Conservation (phyloP, 1,140 invertebrate species). For the Rhopalosiphum padi region DNA sequence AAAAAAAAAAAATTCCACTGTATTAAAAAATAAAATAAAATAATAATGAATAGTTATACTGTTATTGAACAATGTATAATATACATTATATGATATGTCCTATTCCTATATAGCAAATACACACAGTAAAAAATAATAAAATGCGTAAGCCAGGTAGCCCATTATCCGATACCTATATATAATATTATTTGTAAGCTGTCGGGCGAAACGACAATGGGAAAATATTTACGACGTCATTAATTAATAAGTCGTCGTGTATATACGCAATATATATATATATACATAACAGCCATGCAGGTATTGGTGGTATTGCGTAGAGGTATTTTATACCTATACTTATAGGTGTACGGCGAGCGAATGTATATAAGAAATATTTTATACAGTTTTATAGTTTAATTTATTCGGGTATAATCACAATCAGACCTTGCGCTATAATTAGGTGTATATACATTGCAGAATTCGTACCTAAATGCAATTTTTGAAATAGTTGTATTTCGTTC, state of each 20-base stretch:
- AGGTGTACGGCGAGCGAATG: not conserved
- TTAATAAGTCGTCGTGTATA: not conserved
- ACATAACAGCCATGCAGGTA: not conserved
- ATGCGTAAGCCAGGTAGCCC: conserved; percentile 39
- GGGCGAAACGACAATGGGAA: conserved; percentile 41
- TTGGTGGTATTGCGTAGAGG: not conserved
- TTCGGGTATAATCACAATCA: conserved; percentile 8
- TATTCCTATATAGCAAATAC: not conserved
- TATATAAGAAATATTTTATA: not conserved
- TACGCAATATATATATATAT: not conserved
- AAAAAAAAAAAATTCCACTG: conserved; percentile 21
- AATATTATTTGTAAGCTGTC: conserved; percentile 43
- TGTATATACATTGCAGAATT: not conserved
- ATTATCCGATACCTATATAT: not conserved
- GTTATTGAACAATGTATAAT: not conserved
- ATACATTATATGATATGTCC: not conserved
- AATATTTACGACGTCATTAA: conserved; percentile 50
- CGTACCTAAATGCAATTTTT: not conserved
- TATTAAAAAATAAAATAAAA: not conserved
- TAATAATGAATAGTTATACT: not conserved
- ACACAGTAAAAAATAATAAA: conserved; percentile 11
- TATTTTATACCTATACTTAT: not conserved
- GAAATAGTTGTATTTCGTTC: not conserved
- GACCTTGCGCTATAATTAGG: not conserved
- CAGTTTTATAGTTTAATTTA: not conserved